These are phyloP conservation scores for Zophobas atratus DNA, from an alignment of 1,140 invertebrate genomes.

Conservation along the genomic window DNA sequence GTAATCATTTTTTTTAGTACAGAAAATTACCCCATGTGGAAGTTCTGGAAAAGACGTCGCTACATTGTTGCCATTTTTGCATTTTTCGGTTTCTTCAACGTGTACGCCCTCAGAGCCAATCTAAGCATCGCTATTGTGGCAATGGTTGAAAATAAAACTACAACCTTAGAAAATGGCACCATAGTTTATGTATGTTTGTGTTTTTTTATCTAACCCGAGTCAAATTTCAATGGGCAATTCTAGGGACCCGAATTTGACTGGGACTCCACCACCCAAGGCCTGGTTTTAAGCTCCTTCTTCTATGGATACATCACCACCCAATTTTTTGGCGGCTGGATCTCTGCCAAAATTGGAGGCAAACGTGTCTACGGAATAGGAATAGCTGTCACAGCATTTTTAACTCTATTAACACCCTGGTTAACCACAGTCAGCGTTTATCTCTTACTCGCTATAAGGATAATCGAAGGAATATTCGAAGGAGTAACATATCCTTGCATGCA, in stretches of 20 bases:
- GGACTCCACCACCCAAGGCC: conserved; percentile 83
- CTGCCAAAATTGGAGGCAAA: conserved; percentile 72
- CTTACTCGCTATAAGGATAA: conserved; percentile 81
- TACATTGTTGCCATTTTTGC: conserved; percentile 83
- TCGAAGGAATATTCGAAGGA: conserved; percentile 92
- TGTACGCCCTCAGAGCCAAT: conserved; percentile 90
- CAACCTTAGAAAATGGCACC: conserved; percentile 73
- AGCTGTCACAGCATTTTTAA: conserved; percentile 83
- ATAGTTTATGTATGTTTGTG: conserved; percentile 68
- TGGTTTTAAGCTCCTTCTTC: conserved; percentile 90
- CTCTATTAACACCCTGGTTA: conserved; percentile 84
- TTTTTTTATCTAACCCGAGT: background rate
- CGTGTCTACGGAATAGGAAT: conserved; percentile 86
- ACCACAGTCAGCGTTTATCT: conserved; percentile 80
- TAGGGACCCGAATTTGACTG: conserved; percentile 80
- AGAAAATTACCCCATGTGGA: conserved; percentile 68
- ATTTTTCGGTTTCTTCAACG: conserved; percentile 91
- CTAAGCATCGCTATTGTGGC: conserved; percentile 91
- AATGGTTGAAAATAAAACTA: conserved; percentile 81
- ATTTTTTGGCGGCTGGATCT: conserved; percentile 73
- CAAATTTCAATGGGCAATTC: background rate
- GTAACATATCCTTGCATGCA: conserved; percentile 93
- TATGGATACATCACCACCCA: conserved; percentile 84
- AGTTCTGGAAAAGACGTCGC: conserved; percentile 79
- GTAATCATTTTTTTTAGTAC: background rate